Conservation (phyloP, 2,113 vertebrate genomes). For the Calyptommatus sinebrachiatus region DNA sequence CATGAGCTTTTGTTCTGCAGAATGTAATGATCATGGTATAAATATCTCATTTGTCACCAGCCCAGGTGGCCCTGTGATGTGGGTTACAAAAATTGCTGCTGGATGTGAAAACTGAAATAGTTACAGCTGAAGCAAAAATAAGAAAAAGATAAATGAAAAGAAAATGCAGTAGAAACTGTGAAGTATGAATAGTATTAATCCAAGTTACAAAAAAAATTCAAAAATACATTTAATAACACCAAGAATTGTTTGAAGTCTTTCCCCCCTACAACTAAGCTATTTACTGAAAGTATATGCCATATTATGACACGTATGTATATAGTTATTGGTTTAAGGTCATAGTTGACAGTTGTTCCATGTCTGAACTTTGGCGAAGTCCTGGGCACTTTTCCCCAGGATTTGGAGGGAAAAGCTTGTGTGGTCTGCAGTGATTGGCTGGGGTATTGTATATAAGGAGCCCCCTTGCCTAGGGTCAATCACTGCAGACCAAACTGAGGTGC, state of each 20-base stretch:
- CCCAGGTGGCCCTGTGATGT: background rate
- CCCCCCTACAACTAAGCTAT: background rate
- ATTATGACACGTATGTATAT: too few species aligned
- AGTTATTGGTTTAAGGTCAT: too few species aligned
- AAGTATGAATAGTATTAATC: background rate
- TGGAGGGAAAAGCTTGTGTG: too few species aligned
- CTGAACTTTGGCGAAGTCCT: too few species aligned
- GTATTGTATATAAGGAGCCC: too few species aligned
- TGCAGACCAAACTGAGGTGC: too few species aligned
- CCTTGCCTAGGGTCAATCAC: too few species aligned
- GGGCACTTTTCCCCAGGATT: too few species aligned
- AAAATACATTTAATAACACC: background rate
- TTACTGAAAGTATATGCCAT: background rate
- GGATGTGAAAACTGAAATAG: constrained; percentile 13
- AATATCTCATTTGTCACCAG: background rate
- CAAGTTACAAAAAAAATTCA: background rate
- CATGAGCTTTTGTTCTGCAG: constrained; percentile 33
- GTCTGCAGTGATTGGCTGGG: too few species aligned
- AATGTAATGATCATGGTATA: constrained; percentile 26
- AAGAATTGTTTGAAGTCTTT: background rate
- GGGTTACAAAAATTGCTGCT: background rate
- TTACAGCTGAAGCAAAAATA: background rate
- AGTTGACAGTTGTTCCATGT: too few species aligned
- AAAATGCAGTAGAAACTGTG: background rate
- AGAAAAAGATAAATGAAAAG: background rate